A percentile compares a stretch with the other conserved stretches of the same genome.
Evolutionary conservation across 1,140 invertebrate species (phyloP).

Genomic region (Eurosta solidaginis): DNA sequence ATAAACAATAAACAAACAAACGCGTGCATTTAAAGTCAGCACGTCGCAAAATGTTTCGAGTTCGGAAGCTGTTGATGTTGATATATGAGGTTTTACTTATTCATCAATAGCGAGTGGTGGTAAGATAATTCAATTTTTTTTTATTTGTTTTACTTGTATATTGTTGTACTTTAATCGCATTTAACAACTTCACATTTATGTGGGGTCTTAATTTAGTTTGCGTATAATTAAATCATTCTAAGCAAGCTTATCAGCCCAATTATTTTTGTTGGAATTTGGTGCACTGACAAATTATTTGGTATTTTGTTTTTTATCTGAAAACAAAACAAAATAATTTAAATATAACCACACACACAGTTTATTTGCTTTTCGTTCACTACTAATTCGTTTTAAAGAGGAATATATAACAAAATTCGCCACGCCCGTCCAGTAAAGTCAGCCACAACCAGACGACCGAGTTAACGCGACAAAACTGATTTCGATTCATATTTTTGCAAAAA

Average conservation of each 20-base stretch:
- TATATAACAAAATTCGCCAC: background rate
- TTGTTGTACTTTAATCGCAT: no score
- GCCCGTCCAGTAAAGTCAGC: background rate
- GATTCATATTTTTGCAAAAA: background rate
- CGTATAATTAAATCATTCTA: no score
- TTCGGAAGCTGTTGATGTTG: background rate
- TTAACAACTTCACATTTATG: no score
- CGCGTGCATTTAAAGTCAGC: background rate
- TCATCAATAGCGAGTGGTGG: background rate
- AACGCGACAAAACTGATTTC: constrained; percentile 25
- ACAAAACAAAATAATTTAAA: no score
- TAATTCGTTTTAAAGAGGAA: background rate
- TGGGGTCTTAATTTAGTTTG: no score
- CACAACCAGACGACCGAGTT: constrained; percentile 18
- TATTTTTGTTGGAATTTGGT: no score
- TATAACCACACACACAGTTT: background rate
- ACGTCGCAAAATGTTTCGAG: no score
- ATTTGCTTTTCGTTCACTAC: background rate
- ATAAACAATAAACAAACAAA: background rate
- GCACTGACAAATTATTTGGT: no score
- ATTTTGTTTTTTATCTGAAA: no score
- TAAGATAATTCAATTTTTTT: background rate
- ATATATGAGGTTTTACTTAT: background rate
- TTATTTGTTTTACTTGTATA: no score
- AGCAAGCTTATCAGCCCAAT: no score